Base-by-base conservation (phyloP, 2,888 invertebrate species). In the Palloptera scutellata region DNA sequence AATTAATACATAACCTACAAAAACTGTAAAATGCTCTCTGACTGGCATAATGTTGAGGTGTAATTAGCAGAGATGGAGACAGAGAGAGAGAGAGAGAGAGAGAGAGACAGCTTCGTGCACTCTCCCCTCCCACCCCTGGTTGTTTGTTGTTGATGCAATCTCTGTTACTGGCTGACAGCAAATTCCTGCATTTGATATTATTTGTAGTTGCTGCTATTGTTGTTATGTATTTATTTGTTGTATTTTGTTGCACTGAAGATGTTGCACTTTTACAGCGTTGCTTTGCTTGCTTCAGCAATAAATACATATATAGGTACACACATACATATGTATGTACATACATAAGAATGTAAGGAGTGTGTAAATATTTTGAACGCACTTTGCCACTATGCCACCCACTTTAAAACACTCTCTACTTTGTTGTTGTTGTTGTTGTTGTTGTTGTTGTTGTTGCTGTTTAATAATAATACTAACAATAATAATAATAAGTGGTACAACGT, bases 41-140 rank as follows among this genome's bases (percentile, higher is more conserved):
- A 57, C 62, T 67, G 62, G 45, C 53, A 53, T 19, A 45, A 54
- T 58, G 59, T 42, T 58, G 54, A 67, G 63, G 67, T 67, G 63
- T 63, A 67, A 67, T 67, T 63, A 67, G n/a, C n/a, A n/a, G n/a
- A n/a, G n/a, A n/a, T n/a, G n/a, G n/a, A n/a, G n/a, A n/a, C n/a
- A n/a, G n/a, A n/a, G n/a, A n/a, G n/a, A n/a, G n/a, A n/a, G n/a
- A n/a, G n/a, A n/a, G n/a, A n/a, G n/a, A n/a, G n/a, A n/a, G n/a
- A n/a, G n/a, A 30, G 30, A 30, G 59, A 67, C 9, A 55, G 19
- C 55, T 55, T 9, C 20, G 3, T 12, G 12, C 30, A 30, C 19
- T 55, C 43, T n/a, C 45, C 40, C 10, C n/a, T n/a, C n/a, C n/a
- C n/a, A n/a, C n/a, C n/a, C n/a, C n/a, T 64, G 51, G 58, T 40